phyloP scores from a whole-genome alignment of 2,888 invertebrate genomes.

The Tenthredo livida region DNA sequence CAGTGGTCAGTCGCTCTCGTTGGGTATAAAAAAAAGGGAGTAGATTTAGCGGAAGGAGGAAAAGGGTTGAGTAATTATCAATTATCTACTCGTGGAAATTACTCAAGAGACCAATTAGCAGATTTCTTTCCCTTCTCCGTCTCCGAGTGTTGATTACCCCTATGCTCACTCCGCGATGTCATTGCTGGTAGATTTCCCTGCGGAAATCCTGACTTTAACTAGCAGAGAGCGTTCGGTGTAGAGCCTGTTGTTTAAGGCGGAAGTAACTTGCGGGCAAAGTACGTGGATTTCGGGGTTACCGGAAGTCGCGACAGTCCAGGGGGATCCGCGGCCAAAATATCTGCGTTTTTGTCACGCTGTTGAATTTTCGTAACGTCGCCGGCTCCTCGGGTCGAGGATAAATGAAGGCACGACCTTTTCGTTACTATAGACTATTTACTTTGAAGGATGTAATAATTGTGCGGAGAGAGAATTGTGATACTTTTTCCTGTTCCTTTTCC shows the following conservation, averaged over 20 bases:
- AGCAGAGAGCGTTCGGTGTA: not conserved
- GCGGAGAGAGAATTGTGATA: not conserved
- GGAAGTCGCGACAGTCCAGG: constrained; percentile 19
- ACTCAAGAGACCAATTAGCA: constrained; percentile 18
- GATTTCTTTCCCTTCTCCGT: not conserved
- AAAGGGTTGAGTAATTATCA: constrained; percentile 37
- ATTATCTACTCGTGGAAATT: constrained; percentile 9
- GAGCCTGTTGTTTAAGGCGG: constrained; percentile 8
- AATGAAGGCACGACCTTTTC: not conserved
- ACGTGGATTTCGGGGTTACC: constrained; percentile 15
- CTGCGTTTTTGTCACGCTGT: not conserved
- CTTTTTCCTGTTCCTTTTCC: not conserved
- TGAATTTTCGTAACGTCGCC: not conserved
- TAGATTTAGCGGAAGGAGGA: not conserved
- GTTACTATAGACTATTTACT: not conserved
- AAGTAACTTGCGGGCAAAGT: constrained; percentile 36
- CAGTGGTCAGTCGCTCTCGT: not conserved
- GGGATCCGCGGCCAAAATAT: not conserved
- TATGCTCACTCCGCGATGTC: constrained; percentile 3
- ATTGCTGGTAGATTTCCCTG: constrained; percentile 40
- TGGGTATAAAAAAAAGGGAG: not conserved
- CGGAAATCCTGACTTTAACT: constrained; percentile 46
- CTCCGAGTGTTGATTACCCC: constrained; percentile 14
- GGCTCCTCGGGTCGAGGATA: not conserved
- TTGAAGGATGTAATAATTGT: not conserved